Base-by-base conservation (phyloP, 1,140 invertebrate species). In the Aphelenchoides fujianensis region DNA sequence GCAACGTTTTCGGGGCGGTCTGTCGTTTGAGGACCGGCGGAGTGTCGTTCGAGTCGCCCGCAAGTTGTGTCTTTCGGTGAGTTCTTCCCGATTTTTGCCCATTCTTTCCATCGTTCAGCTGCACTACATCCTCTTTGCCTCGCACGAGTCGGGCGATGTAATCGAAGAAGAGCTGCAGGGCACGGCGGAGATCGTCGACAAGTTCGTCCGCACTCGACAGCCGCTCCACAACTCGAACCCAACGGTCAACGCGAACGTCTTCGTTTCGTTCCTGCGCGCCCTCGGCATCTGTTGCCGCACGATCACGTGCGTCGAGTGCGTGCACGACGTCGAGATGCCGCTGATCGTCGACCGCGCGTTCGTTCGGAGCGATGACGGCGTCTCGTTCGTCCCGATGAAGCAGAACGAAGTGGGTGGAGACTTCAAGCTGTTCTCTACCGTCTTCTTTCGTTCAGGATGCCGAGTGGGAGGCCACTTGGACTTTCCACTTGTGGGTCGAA, bases 11-110 rank as follows among this genome's bases (percentile, higher is more conserved):
- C 31, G 32, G 12, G 36, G 41, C 12, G 63, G 63, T 36, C n/a
- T 66, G 31, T 19, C 63, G 23, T 34, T 32, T 34, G 36, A 12
- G 1, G 63, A 66, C 53, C 63, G 63, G 16, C 16, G n/a, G 32
- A 32, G 31, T 66, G 63, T 66, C 12, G 63, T 66, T 12, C 16
- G 63, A 37, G 32, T 36, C 12, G 36, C 36, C 1, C 31, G 63
- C 23, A 66, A 66, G 53, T 36, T 66, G 63, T 12, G 32, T 1
- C 53, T 66, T 66, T 35, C 63, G 28, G 63, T 64, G 28, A 64
- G 62, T 64, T 5, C 19, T n/a, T 7, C n/a, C 3, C 5, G 41
- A 48, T 5, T 64, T 64, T 32, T n/a, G 28, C 3, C 7, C 28
- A 7, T 5, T 12, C 23, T 16, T n/a, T n/a, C 5, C 7, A n/a